A percentile compares a stretch with the other conserved stretches of the same genome.
phyloP scores from a whole-genome alignment of 92 coral and sea anemone species.

The Heteractis magnifica region DNA sequence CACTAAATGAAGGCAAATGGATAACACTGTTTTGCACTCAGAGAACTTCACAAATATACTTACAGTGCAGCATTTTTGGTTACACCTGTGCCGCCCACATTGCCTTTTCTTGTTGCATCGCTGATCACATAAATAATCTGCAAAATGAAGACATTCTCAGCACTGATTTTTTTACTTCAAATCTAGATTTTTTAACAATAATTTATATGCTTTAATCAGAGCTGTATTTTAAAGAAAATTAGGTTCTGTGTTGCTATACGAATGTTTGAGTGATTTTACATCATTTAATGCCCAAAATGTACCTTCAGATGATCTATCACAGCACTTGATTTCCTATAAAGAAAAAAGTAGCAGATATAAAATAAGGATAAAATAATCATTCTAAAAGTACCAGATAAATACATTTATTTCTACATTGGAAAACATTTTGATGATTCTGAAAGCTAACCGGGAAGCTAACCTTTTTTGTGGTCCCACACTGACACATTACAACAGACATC shows the following conservation, averaged over 20 bases:
- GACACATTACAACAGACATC: slow-evolving; percentile 61
- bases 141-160: background rate
- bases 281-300: background rate
- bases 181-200: background rate
- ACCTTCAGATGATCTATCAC: slow-evolving; percentile 49
- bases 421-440: background rate
- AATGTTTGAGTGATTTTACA: no score
- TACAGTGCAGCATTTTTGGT: slow-evolving; percentile 89
- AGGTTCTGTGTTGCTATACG: no score
- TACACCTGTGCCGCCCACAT: slow-evolving; percentile 91
- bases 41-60: background rate
- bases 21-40: background rate
- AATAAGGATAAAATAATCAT: no score
- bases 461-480: slow-evolving; percentile 82
- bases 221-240: no score
- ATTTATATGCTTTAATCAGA: no score
- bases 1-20: background rate
- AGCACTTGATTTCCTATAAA: slow-evolving; percentile 60
- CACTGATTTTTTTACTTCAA: background rate
- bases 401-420: background rate
- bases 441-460: slow-evolving; percentile 20
- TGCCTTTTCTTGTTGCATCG: slow-evolving; percentile 87
- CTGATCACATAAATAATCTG: slow-evolving; percentile 73
- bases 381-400: background rate
- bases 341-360: background rate